Evolutionary conservation across 2,113 vertebrate species (phyloP), one percentile per base, ranked within the genome.

Genomic region (Damaliscus lunatus): DNA sequence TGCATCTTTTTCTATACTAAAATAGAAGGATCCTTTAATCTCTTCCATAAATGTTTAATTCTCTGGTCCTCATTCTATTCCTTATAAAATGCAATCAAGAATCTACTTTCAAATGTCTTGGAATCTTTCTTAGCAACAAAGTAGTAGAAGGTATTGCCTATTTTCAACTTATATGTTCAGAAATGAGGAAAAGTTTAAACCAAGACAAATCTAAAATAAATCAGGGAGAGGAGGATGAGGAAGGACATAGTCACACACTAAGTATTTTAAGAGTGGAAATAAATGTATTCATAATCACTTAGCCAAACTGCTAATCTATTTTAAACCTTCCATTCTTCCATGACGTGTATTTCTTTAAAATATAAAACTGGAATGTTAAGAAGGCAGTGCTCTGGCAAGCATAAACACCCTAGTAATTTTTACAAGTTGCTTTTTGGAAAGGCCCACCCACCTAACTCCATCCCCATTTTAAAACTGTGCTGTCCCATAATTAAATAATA

Each of bases 281-380:
- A 97, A 98, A 96, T n/a, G 53, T 78, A 98, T 74, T 12, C 97
- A 90, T 80, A 90, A 78, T 92, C 86, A 86, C 82, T 77, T 89
- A 96, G 96, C 62, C 93, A 98, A 98, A 98, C 86, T 78, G 82
- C 43, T 95, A 85, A 55, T 88, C 7, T 55, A 67, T 95, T 98
- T 97, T 91, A 92, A 97, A 97, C 55, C 48, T 94, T 96, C 59
- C 80, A 97, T 98, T 96, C 96, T 98, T 94, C 96, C 60, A 97
- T 64, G 96, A 94, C 7, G 6, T 95, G 33, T 87, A 71, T 93
- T 78, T 94, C 95, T 97, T 92, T 98, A 96, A 98, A 98, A 97
- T 87, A 95, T 64, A 97, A 95, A 81, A 98, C 33, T 27, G 1
- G 95, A 98, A 97, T 89, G 89, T 53, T 85, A 93, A 59, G 46